phyloP scores from a whole-genome alignment of 2,797 vertebrate genomes.

The Thamnophis elegans region DNA sequence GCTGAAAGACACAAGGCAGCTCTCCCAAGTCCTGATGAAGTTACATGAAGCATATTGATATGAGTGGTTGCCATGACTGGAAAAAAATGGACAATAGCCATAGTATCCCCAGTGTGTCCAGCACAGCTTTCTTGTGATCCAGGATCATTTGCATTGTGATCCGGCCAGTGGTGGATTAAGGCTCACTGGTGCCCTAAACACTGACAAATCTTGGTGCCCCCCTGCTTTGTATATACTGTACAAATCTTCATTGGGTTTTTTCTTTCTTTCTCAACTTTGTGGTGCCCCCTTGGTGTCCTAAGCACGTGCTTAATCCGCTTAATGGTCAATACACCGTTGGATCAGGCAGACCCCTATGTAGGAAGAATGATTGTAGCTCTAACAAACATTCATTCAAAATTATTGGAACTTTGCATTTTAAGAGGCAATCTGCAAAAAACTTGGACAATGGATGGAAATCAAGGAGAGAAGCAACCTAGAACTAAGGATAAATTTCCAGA shows the following conservation, averaged over 20 bases:
- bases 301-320: too few relatives aligned
- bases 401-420: neutral
- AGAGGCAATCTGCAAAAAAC: neutral
- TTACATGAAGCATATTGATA: neutral
- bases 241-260: too few relatives aligned
- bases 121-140: neutral
- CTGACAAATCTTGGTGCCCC: too few relatives aligned
- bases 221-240: too few relatives aligned
- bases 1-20: neutral
- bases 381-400: neutral
- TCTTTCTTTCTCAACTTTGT: too few relatives aligned
- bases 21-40: neutral
- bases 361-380: neutral
- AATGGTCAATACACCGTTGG: too few relatives aligned
- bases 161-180: too few relatives aligned
- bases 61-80: neutral
- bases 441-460: neutral
- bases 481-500: neutral
- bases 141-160: neutral
- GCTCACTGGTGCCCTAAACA: too few relatives aligned
- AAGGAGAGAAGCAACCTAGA: neutral
- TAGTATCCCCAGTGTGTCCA: neutral
- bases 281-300: too few relatives aligned
- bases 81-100: neutral
- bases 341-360: neutral